Conservation (phyloP, 2,888 invertebrate genomes). For the Lycia hirtaria region DNA sequence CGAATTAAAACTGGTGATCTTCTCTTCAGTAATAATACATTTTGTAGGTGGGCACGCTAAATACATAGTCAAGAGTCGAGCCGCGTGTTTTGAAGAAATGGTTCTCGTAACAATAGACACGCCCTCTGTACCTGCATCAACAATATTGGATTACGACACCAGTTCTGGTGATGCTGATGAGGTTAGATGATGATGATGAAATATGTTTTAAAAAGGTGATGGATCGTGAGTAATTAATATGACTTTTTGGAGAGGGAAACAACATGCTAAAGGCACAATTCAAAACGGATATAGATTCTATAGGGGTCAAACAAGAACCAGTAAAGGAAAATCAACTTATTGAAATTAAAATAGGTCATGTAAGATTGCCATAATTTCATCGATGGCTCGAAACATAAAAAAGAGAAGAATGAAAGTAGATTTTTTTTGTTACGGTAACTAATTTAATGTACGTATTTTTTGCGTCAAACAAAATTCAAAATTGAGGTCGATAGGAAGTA, state of each 20-base stretch:
- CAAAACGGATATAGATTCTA: not conserved
- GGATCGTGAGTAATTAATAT: constrained; percentile 1
- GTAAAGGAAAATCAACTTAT: too few species aligned
- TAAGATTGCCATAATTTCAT: too few species aligned
- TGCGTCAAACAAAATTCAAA: too few species aligned
- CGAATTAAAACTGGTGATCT: constrained; percentile 50
- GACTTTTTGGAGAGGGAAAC: constrained; percentile 6
- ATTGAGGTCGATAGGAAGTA: not conserved
- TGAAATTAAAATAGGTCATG: too few species aligned
- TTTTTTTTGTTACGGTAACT: too few species aligned
- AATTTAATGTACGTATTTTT: not conserved
- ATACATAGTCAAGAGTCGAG: constrained; percentile 79
- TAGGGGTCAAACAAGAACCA: not conserved
- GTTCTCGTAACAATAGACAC: constrained; percentile 83
- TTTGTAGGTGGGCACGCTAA: constrained; percentile 82
- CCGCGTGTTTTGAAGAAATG: constrained; percentile 84
- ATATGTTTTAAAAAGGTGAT: too few species aligned
- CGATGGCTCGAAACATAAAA: too few species aligned
- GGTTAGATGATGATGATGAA: constrained; percentile 32
- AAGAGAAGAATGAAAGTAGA: too few species aligned
- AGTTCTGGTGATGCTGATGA: constrained; percentile 47
- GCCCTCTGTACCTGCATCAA: constrained; percentile 84
- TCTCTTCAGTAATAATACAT: constrained; percentile 78
- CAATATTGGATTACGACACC: constrained; percentile 58
- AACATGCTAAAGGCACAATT: constrained; percentile 12